These are phyloP conservation scores for Rotaria macrura DNA, from an alignment of 2,888 invertebrate genomes.

Conservation along the genomic window DNA sequence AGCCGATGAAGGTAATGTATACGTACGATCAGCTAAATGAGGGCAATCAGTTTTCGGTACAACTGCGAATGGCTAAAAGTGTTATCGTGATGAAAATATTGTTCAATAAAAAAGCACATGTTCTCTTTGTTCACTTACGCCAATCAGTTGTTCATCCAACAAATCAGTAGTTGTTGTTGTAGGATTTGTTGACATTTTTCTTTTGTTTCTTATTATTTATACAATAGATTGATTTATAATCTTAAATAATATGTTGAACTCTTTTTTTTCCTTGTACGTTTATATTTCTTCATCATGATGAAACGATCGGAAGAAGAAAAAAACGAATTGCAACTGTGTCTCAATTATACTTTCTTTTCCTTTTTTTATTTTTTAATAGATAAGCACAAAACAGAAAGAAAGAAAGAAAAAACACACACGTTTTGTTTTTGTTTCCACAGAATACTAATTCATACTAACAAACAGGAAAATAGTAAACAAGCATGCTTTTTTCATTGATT, in stretches of 20 bases:
- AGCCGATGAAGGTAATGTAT: slow-evolving; percentile 1
- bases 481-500: neutral
- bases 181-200: neutral
- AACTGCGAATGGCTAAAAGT: neutral
- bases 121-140: neutral
- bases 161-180: neutral
- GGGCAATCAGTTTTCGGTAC: slow-evolving; percentile 5
- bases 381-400: neutral
- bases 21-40: neutral
- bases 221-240: no score
- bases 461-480: neutral
- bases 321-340: neutral
- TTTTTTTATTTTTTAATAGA: neutral
- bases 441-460: neutral
- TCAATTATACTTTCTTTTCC: neutral
- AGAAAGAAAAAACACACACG: no score
- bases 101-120: neutral
- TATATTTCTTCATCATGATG: neutral
- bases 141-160: neutral
- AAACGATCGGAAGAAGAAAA: neutral
- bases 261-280: no score
- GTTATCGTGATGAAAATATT: neutral
- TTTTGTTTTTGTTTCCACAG: neutral
- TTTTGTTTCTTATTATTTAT: no score
- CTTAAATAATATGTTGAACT: no score